Evolutionary conservation across 2,888 invertebrate species (phyloP).

Genomic region (Campopleginae sp.): DNA sequence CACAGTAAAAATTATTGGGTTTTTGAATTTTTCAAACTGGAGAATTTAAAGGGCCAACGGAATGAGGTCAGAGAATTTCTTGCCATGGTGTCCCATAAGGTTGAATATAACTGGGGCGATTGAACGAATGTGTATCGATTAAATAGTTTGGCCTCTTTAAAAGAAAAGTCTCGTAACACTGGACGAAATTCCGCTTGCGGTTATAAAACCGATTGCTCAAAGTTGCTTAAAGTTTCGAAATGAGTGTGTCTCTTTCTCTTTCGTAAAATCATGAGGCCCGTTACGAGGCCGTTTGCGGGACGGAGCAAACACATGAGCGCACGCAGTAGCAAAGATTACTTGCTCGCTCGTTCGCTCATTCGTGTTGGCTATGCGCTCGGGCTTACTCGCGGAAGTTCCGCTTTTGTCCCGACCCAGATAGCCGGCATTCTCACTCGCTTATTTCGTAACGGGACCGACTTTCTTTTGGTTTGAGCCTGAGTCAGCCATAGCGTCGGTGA

Average conservation of each 20-base stretch:
- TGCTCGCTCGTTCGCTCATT: conserved; percentile 52
- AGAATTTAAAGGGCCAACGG: neutral
- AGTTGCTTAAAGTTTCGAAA: conserved; percentile 52
- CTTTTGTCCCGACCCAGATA: conserved; percentile 83
- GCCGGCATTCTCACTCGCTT: conserved; percentile 82
- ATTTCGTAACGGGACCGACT: conserved; percentile 83
- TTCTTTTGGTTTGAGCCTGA: conserved; percentile 73
- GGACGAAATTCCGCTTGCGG: neutral
- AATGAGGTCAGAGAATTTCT: neutral
- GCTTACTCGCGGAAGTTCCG: conserved; percentile 80
- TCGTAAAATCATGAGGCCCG: conserved; percentile 52
- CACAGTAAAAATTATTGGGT: neutral
- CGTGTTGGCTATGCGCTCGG: conserved; percentile 50
- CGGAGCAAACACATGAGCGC: conserved; percentile 20
- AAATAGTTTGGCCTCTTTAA: neutral
- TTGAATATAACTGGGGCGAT: neutral
- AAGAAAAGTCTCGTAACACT: neutral
- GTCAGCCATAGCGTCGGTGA: conserved; percentile 44
- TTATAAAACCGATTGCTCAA: conserved; percentile 3
- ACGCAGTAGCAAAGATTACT: conserved; percentile 18
- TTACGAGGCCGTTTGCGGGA: conserved; percentile 28
- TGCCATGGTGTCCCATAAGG: neutral
- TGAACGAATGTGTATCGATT: neutral
- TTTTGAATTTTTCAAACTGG: neutral
- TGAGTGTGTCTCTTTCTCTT: conserved; percentile 32